Conservation (phyloP, 2,888 invertebrate genomes). For the Cheilosia scutellata region DNA sequence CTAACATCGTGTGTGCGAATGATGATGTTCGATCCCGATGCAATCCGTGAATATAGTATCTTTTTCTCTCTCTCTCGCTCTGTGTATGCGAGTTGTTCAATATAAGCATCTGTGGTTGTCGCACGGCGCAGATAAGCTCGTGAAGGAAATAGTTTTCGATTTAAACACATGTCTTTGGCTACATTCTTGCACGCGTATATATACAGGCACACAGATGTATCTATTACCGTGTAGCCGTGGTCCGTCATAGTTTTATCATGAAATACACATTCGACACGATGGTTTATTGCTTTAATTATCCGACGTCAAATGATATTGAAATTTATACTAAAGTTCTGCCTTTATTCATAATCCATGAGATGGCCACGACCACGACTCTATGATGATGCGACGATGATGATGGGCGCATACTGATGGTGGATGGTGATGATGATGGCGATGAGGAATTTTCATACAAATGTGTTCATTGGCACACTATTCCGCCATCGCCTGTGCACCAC, state of each 20-base stretch:
- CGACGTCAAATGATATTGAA: constrained; percentile 73
- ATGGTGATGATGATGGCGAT: constrained; percentile 42
- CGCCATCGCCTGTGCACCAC: neutral
- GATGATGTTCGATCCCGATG: constrained; percentile 72
- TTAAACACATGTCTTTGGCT: constrained; percentile 67
- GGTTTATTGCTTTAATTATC: constrained; percentile 76
- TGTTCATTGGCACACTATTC: constrained; percentile 25
- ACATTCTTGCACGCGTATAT: constrained; percentile 43
- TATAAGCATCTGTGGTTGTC: constrained; percentile 3
- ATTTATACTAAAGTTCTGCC: constrained; percentile 67
- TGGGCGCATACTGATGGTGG: constrained; percentile 15
- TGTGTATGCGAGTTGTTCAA: neutral
- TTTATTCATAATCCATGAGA: constrained; percentile 47
- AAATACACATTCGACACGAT: constrained; percentile 72
- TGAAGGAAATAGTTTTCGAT: constrained; percentile 71
- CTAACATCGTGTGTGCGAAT: constrained; percentile 68
- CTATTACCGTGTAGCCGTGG: constrained; percentile 47
- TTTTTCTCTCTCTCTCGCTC: neutral
- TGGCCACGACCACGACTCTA: constrained; percentile 21
- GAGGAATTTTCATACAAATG: constrained; percentile 56
- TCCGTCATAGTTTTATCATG: constrained; percentile 73
- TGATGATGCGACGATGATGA: constrained; percentile 39
- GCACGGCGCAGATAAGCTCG: constrained; percentile 48
- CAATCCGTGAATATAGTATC: constrained; percentile 6
- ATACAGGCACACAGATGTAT: constrained; percentile 25